Evolutionary conservation across 2,888 invertebrate species (phyloP), one percentile per base, ranked within the genome.

Genomic region (Calameuta pallipes): DNA sequence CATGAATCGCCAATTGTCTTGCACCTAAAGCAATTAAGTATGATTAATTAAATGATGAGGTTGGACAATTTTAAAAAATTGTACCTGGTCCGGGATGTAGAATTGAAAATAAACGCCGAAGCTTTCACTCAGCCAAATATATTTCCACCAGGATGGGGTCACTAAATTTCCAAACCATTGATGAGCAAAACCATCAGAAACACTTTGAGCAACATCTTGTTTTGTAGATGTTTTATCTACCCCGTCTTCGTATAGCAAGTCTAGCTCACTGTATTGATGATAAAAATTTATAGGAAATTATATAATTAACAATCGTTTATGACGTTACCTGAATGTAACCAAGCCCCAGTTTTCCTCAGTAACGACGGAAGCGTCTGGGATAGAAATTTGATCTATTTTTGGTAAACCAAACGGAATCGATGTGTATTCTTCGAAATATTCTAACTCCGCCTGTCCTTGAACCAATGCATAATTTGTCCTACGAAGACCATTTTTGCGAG

Each of bases 271-370:
- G 11, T 36, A 11, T 36, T 3, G 0, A 36, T 0, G 0, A 36
- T 35, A 11, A 36, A 11, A 36, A 36, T 11, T 36, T 0, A 36
- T 0, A 11, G 0, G 11, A 36, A 3, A 11, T 36, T 11, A 36
- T 11, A 3, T 36, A 36, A 36, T 3, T 0, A 11, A 11, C 11
- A 36, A 36, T 36, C 3, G 36, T 36, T 36, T 36, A 36, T 0
- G 11, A 11, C 3, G 1, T 74, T 74, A 23, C 36, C 41, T 41
- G 1, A 88, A 92, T 4, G 90, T 91, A 3, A 95, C 93, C 37
- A 95, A 88, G 13, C 99, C 99, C 99, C 99, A 99, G 92, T 99
- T 99, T 92, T 99, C 98, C 98, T 99, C 99, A 78, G 99, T 98
- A n/a, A n/a, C n/a, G n/a, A 84, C 98, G 98, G 81, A 90, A 99